Percentiles rank a stretch among this genome's conserved stretches.
These are phyloP conservation scores for Amphipoea oculea DNA, from an alignment of 2,888 invertebrate species.

Conservation along the genomic window DNA sequence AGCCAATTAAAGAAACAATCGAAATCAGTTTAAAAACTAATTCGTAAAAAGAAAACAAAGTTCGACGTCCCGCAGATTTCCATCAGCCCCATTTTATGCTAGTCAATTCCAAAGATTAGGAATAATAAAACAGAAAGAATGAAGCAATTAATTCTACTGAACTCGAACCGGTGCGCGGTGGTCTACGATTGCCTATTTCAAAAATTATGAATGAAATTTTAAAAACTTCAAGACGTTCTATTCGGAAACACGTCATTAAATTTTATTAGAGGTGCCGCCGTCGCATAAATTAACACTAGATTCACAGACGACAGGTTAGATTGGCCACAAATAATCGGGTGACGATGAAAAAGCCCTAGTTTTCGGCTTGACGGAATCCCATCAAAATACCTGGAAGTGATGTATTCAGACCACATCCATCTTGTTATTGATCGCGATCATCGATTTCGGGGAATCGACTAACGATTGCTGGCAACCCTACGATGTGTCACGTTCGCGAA, in stretches of 20 bases:
- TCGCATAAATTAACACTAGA: conserved; percentile 79
- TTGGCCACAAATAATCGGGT: conserved; percentile 66
- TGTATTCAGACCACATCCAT: conserved; percentile 62
- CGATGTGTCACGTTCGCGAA: conserved; percentile 56
- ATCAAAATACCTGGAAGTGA: conserved; percentile 78
- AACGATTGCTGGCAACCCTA: conserved; percentile 66
- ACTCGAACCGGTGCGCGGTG: conserved; percentile 33
- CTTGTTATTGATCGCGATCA: conserved; percentile 67
- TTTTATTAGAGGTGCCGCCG: conserved; percentile 72
- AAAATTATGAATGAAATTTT: conserved; percentile 66
- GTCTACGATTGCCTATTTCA: conserved; percentile 54
- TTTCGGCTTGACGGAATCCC: conserved; percentile 74
- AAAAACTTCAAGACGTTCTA: conserved; percentile 51
- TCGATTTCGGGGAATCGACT: conserved; percentile 72
- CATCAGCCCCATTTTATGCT: conserved; percentile 49
- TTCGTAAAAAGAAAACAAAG: conserved; percentile 27
- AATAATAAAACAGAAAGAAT: conserved; percentile 61
- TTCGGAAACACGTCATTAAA: conserved; percentile 73
- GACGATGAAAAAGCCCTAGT: conserved; percentile 47
- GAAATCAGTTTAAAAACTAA: conserved; percentile 24
- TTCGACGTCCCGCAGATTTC: conserved; percentile 16
- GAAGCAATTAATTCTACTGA: conserved; percentile 57
- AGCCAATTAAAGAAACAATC: conserved; percentile 28
- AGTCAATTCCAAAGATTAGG: conserved; percentile 45
- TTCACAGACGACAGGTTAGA: conserved; percentile 78